Conservation (phyloP, 2,113 vertebrate species). For the Morone chrysops region DNA sequence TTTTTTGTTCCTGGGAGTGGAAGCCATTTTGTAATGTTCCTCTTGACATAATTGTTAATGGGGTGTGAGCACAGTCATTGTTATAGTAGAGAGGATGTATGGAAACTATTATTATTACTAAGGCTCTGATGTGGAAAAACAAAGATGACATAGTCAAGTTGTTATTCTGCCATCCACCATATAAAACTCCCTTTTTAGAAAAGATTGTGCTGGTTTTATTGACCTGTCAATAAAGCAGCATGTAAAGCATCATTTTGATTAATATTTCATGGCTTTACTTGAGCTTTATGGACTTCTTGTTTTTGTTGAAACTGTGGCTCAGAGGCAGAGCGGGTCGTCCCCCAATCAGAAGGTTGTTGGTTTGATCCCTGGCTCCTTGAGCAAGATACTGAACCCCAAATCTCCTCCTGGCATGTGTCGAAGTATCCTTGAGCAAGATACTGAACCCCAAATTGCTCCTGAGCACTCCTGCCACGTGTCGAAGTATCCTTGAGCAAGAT, state of each 20-base stretch:
- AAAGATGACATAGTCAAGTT: background rate
- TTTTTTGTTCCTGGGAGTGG: conserved; percentile 35
- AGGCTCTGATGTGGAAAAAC: conserved; percentile 5
- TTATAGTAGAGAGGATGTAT: conserved; percentile 22
- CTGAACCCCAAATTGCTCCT: too few species aligned
- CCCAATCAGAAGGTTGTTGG: too few species aligned
- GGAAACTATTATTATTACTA: conserved; percentile 19
- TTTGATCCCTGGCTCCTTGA: too few species aligned
- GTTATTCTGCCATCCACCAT: background rate
- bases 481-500: too few species aligned
- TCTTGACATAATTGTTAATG: conserved; percentile 33
- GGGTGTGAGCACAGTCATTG: conserved; percentile 7
- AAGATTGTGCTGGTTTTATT: background rate
- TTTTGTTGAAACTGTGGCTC: too few species aligned
- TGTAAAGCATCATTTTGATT: background rate
- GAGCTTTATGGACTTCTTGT: background rate
- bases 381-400: too few species aligned
- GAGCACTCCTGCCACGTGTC: too few species aligned
- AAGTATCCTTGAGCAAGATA: too few species aligned
- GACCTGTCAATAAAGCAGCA: rapidly evolving
- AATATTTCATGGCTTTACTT: background rate
- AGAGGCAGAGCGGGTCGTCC: too few species aligned
- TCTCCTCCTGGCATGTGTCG: too few species aligned
- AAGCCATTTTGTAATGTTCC: conserved; percentile 45
- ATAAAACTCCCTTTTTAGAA: background rate